Percentiles rank a stretch among this genome's conserved stretches.
Evolutionary conservation across 2,888 invertebrate genomes (phyloP).

Genomic region (Corbicula japonica): DNA sequence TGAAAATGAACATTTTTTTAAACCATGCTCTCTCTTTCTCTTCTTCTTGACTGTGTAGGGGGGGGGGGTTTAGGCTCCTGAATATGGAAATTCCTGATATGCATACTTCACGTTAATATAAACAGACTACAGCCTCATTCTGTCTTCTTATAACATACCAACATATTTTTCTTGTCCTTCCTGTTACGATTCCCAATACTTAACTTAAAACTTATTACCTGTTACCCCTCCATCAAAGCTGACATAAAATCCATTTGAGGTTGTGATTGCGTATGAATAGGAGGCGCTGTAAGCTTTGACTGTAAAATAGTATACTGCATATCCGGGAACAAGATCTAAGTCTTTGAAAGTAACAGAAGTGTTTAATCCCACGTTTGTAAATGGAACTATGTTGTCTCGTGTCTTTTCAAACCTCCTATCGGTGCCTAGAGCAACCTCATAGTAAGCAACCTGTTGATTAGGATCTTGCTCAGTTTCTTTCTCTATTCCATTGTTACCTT

Average conservation of each 20-base stretch:
- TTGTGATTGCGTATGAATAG: slow-evolving; percentile 68
- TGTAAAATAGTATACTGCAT: slow-evolving; percentile 74
- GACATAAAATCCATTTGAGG: slow-evolving; percentile 76
- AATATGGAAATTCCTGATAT: no score
- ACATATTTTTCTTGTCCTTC: no score
- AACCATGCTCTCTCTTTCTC: no score
- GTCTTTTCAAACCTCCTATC: slow-evolving; percentile 74
- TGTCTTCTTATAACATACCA: no score
- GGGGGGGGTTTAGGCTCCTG: no score
- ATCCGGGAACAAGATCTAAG: slow-evolving; percentile 67
- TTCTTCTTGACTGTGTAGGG: no score
- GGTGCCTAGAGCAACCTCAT: slow-evolving; percentile 76
- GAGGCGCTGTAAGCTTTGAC: slow-evolving; percentile 73
- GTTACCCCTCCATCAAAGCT: slow-evolving; percentile 70
- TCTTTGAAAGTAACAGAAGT: slow-evolving; percentile 73
- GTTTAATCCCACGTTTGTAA: slow-evolving; percentile 73
- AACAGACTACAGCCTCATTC: no score
- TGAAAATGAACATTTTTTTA: no score
- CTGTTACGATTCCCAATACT: no score
- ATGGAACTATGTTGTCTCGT: slow-evolving; percentile 74
- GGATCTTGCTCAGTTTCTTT: no score
- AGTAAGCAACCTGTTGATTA: slow-evolving; percentile 70
- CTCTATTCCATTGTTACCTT: slow-evolving; percentile 66
- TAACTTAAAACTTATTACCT: no score
- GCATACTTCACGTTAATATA: no score